Evolutionary conservation across 1,140 invertebrate genomes (phyloP).

Genomic region (Drosophila watanabei): DNA sequence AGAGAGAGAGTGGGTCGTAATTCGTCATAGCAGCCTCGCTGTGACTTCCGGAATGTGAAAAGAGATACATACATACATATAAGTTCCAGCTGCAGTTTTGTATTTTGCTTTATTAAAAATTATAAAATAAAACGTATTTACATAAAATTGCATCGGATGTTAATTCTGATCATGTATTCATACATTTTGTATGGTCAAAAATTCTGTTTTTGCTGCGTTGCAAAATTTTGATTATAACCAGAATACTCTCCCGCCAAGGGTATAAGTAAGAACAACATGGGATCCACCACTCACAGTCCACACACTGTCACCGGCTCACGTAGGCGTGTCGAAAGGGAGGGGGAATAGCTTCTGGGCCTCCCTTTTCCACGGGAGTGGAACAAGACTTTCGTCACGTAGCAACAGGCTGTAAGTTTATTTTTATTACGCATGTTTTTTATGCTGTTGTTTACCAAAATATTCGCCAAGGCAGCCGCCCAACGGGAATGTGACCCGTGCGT

Average conservation of each 20-base stretch:
- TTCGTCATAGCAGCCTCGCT: slow-evolving; percentile 7
- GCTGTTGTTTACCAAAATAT: slow-evolving; percentile 59
- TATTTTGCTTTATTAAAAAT: slow-evolving; percentile 1
- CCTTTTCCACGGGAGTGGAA: slow-evolving; percentile 2
- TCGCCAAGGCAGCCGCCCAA: slow-evolving; percentile 37
- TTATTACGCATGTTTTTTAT: slow-evolving; percentile 64
- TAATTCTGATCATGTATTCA: background rate
- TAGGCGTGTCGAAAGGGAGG: slow-evolving; percentile 3
- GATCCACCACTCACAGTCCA: slow-evolving; percentile 29
- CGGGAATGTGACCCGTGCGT: slow-evolving; percentile 18
- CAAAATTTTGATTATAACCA: background rate
- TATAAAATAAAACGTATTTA: background rate
- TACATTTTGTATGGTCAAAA: background rate
- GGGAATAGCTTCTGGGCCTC: background rate
- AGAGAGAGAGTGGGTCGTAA: background rate
- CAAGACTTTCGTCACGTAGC: slow-evolving; percentile 76
- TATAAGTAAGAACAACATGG: slow-evolving; percentile 10
- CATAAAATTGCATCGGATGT: background rate
- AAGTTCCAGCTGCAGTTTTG: slow-evolving; percentile 32
- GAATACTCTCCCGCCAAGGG: background rate
- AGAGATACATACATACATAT: slow-evolving; percentile 10
- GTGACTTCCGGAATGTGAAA: slow-evolving; percentile 45
- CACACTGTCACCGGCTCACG: slow-evolving; percentile 15
- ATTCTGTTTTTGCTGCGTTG: background rate
- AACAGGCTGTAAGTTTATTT: slow-evolving; percentile 65